phyloP scores from a whole-genome alignment of 1,140 invertebrate genomes.

The Phocides pigmalion region DNA sequence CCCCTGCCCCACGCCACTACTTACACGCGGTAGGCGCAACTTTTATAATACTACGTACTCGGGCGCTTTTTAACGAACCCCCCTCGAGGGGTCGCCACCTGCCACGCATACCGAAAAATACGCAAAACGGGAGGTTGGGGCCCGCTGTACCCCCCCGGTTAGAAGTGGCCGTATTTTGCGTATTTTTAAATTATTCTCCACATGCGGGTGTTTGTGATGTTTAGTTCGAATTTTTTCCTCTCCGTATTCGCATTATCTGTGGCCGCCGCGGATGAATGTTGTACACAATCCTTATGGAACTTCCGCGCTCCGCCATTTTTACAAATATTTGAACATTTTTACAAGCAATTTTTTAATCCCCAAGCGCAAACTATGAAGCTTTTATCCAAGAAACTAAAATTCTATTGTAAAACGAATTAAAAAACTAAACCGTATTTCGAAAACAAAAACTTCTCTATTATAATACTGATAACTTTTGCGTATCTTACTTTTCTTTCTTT shows the following conservation, averaged over 20 bases:
- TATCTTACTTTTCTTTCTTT: too few species aligned
- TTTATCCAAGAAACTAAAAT: conserved; percentile 11
- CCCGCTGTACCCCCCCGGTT: conserved; percentile 55
- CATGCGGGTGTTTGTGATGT: conserved; percentile 62
- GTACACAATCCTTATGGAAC: conserved; percentile 22
- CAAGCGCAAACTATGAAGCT: not conserved
- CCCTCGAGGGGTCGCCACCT: conserved; percentile 70
- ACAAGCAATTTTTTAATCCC: conserved; percentile 11
- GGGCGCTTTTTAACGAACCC: conserved; percentile 77
- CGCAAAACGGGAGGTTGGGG: conserved; percentile 59
- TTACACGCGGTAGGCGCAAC: conserved; percentile 81
- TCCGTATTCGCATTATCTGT: conserved; percentile 38
- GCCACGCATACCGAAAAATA: conserved; percentile 78
- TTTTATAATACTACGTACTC: conserved; percentile 83
- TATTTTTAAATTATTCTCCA: conserved; percentile 76
- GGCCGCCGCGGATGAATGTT: conserved; percentile 19
- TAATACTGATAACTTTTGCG: too few species aligned
- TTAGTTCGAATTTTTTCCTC: conserved; percentile 53
- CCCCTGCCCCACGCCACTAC: conserved; percentile 64
- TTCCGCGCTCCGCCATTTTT: conserved; percentile 11
- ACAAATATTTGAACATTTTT: conserved; percentile 20
- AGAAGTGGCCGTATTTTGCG: conserved; percentile 74
- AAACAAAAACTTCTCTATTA: too few species aligned
- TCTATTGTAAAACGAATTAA: not conserved
- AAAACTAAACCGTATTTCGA: too few species aligned